Percentiles rank a stretch among this genome's conserved stretches.
phyloP scores from a whole-genome alignment of 2,113 vertebrate species.

The Rhabdomys dilectus region DNA sequence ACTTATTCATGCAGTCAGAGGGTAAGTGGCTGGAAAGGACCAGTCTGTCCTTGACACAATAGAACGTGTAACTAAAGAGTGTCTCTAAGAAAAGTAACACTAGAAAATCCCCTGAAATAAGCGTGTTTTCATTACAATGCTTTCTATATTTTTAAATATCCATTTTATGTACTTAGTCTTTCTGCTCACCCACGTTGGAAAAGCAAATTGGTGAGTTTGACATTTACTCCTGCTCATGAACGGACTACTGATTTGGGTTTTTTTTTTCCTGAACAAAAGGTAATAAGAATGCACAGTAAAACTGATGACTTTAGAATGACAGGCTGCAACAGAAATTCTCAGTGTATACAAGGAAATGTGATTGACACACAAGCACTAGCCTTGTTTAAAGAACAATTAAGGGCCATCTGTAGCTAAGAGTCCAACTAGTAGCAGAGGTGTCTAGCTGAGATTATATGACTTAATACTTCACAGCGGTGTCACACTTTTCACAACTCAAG shows the following conservation, averaged over 20 bases:
- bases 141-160: conserved; percentile 68
- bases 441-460: conserved; percentile 43
- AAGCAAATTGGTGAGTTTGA: conserved; percentile 34
- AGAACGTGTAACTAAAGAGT: conserved; percentile 75
- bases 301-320: not conserved
- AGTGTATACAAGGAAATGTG: conserved; percentile 13
- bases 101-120: conserved; percentile 39
- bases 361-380: not conserved
- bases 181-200: conserved; percentile 48
- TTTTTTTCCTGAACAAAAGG: conserved; percentile 49
- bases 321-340: conserved; percentile 11
- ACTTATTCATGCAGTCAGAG: conserved; percentile 94
- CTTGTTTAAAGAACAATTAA: conserved; percentile 13
- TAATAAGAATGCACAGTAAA: conserved; percentile 50
- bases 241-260: not conserved
- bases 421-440: not conserved
- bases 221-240: not conserved
- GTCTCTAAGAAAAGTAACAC: conserved; percentile 55
- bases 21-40: conserved; percentile 91
- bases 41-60: conserved; percentile 83
- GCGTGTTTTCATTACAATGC: conserved; percentile 59
- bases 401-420: conserved; percentile 9
- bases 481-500: conserved; percentile 59
- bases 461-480: not conserved
- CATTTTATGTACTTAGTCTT: conserved; percentile 50